Conservation (phyloP, 2,113 vertebrate genomes). For the Promerops cafer region DNA sequence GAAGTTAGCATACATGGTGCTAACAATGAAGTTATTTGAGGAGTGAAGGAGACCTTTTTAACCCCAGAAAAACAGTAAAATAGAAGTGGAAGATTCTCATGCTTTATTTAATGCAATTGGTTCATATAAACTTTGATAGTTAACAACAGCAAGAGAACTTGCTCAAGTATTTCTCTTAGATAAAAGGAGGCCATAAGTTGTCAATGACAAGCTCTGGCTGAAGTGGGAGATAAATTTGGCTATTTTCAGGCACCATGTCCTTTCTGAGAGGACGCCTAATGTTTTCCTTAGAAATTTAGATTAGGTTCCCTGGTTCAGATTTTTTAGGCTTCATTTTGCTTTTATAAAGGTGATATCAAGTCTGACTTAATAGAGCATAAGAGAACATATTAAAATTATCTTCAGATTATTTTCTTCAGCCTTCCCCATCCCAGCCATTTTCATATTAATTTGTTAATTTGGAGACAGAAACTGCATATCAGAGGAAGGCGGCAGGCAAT, state of each 20-base stretch:
- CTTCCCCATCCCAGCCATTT: neutral
- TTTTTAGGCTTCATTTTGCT: neutral
- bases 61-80: neutral
- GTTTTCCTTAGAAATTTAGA: neutral
- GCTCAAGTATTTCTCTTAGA: neutral
- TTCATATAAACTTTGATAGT: neutral
- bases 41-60: neutral
- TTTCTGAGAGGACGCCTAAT: neutral
- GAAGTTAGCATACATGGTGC: neutral
- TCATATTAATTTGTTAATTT: neutral
- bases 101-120: neutral
- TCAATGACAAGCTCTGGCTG: neutral
- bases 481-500: neutral
- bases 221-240: neutral
- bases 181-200: neutral
- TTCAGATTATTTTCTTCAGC: neutral
- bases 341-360: neutral
- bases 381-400: neutral
- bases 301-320: neutral
- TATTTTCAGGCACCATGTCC: neutral
- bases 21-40: neutral
- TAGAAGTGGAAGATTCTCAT: neutral
- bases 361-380: neutral
- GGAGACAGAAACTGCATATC: neutral
- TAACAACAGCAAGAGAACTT: neutral